phyloP scores from a whole-genome alignment of 2,888 invertebrate species.

The Tuberolachnus salignus region DNA sequence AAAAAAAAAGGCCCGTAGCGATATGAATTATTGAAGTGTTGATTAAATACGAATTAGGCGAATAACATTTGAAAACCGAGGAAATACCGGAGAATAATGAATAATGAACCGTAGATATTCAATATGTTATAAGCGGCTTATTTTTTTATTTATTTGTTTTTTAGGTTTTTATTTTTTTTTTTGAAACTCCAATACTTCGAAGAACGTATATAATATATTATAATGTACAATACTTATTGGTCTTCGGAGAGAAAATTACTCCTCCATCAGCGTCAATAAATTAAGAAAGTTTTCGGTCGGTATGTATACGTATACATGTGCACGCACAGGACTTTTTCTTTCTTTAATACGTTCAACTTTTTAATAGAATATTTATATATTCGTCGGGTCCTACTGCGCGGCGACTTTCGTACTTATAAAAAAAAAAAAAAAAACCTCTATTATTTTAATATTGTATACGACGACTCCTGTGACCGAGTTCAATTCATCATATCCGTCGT shows the following conservation, averaged over 20 bases:
- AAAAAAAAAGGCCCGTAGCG: too few relatives aligned
- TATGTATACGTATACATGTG: too few relatives aligned
- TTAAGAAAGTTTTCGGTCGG: constrained; percentile 48
- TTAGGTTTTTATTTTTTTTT: too few relatives aligned
- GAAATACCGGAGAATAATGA: too few relatives aligned
- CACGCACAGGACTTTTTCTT: neutral
- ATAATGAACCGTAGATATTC: too few relatives aligned
- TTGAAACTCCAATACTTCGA: constrained; percentile 2
- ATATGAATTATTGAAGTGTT: constrained; percentile 8
- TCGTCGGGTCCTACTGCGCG: neutral
- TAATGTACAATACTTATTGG: constrained; percentile 7
- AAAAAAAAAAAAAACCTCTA: too few relatives aligned
- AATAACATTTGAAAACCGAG: neutral
- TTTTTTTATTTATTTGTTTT: too few relatives aligned
- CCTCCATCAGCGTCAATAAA: constrained; percentile 31
- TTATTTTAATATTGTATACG: neutral
- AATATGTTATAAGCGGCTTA: too few relatives aligned
- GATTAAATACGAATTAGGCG: neutral
- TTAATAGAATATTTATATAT: constrained; percentile 30
- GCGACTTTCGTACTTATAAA: too few relatives aligned
- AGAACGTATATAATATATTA: neutral
- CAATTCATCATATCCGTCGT: too few relatives aligned
- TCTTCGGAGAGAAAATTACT: constrained; percentile 13
- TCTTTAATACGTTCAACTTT: constrained; percentile 39
- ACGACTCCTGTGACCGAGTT: too few relatives aligned